Conservation (phyloP, 2,888 invertebrate genomes). For the Ypsolopha sequella region DNA sequence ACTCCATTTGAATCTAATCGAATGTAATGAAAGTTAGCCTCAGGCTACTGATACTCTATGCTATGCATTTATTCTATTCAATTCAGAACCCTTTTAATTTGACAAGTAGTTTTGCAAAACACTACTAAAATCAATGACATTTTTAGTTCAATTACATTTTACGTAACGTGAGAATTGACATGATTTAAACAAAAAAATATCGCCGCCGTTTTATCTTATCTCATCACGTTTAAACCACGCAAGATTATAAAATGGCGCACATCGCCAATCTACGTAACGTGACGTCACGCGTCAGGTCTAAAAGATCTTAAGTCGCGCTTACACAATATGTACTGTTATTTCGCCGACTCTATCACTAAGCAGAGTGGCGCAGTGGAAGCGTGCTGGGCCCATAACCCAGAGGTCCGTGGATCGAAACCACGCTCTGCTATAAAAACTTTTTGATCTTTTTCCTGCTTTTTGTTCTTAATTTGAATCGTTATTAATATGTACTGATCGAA, state of each 20-base stretch:
- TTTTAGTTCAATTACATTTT: too few relatives aligned
- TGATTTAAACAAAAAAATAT: neutral
- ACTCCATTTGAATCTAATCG: constrained; percentile 6
- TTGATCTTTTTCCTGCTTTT: constrained; percentile 5
- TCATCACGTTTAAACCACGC: neutral
- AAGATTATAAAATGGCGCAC: neutral
- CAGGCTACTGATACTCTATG: constrained; percentile 24
- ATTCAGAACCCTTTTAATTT: neutral
- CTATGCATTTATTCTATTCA: neutral
- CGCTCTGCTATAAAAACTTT: constrained; percentile 58
- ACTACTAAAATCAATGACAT: neutral
- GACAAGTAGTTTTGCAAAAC: neutral
- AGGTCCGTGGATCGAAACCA: constrained; percentile 94
- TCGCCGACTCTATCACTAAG: constrained; percentile 24
- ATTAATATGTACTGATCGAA: too few relatives aligned
- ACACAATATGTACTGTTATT: constrained; percentile 15
- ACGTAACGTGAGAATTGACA: too few relatives aligned
- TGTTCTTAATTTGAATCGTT: neutral
- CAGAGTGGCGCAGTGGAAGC: constrained; percentile 88
- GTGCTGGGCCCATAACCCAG: constrained; percentile 91
- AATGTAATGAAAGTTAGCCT: constrained; percentile 15
- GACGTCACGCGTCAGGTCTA: constrained; percentile 14
- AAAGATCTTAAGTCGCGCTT: neutral
- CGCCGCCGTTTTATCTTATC: neutral
- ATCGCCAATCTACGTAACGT: neutral